These are phyloP conservation scores for Schrankia costaestrigalis DNA, from an alignment of 2,888 invertebrate species.

Conservation along the genomic window DNA sequence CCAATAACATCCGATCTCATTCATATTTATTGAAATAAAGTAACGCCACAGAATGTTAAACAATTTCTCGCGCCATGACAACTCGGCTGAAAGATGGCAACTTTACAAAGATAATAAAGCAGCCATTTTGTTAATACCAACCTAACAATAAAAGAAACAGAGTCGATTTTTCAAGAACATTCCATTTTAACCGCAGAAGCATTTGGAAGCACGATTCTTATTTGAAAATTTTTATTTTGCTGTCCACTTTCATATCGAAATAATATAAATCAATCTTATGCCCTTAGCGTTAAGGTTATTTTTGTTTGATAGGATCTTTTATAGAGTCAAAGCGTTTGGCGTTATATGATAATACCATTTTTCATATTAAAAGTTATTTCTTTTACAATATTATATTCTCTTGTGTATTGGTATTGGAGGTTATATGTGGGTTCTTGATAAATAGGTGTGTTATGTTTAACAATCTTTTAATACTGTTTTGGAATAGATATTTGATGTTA, in stretches of 20 bases:
- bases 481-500: too few species aligned
- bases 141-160: fast-evolving
- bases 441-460: constrained; percentile 29
- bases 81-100: constrained; percentile 40
- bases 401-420: constrained; percentile 32
- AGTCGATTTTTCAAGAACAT: constrained; percentile 1
- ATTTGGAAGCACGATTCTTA: constrained; percentile 28
- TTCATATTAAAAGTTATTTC: constrained; percentile 76
- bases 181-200: constrained; percentile 3
- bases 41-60: constrained; percentile 43
- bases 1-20: constrained; percentile 43
- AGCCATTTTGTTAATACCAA: neutral
- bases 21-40: constrained; percentile 56
- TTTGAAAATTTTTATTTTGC: constrained; percentile 30
- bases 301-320: constrained; percentile 13
- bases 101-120: constrained; percentile 10
- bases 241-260: constrained; percentile 6
- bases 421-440: constrained; percentile 33
- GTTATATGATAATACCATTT: constrained; percentile 73
- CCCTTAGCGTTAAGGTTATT: neutral
- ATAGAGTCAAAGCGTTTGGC: constrained; percentile 20
- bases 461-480: constrained; percentile 29
- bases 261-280: constrained; percentile 10
- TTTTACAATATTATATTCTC: constrained; percentile 45
- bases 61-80: constrained; percentile 47